Evolutionary conservation across 2,888 invertebrate genomes (phyloP), one percentile per base, ranked within the genome.

Genomic region (Cephus spinipes): DNA sequence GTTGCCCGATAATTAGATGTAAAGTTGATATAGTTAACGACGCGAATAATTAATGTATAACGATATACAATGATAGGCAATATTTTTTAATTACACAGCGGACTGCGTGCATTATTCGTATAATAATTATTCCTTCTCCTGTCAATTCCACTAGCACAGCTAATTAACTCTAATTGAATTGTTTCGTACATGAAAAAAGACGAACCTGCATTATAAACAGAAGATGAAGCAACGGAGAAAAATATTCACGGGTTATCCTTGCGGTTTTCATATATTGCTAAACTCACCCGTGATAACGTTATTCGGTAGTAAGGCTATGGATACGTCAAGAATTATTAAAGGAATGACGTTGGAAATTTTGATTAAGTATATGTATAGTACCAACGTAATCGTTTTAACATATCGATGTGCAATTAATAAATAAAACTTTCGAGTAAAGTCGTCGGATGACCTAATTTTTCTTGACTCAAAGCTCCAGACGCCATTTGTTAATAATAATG

Each of bases 131-230:
- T 55, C 23, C 55, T 23, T 9, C 55, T 55, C 23, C 23, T 40
- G 40, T 40, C 15, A 40, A 23, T 15, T 40, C 23, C 4, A 6
- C 40, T 6, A 0, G 40, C 12, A 74, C 31, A 33, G 75, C 33
- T 74, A 80, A 81, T 80, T 80, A 78, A 33, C 77, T 71, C 68
- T 77, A 81, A 81, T 81, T 78, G 73, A 77, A 75, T 80, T 76
- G 23, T 55, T 23, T 55, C 23, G 23, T 55, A 23, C 23, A 9
- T 55, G 23, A 6, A 55, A 55, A 23, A 55, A 23, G 6, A 2
- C 9, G 55, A 55, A 55, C 9, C 23, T 6, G 23, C 6, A 55
- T 55, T 23, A 9, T 55, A 55, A 55, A 23, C 1, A 40, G 23
- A 55, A 55, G 23, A 23, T 23, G 23, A 23, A 23, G 40, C 9